phyloP scores from a whole-genome alignment of 2,888 invertebrate species.

The Eurytoma californica region DNA sequence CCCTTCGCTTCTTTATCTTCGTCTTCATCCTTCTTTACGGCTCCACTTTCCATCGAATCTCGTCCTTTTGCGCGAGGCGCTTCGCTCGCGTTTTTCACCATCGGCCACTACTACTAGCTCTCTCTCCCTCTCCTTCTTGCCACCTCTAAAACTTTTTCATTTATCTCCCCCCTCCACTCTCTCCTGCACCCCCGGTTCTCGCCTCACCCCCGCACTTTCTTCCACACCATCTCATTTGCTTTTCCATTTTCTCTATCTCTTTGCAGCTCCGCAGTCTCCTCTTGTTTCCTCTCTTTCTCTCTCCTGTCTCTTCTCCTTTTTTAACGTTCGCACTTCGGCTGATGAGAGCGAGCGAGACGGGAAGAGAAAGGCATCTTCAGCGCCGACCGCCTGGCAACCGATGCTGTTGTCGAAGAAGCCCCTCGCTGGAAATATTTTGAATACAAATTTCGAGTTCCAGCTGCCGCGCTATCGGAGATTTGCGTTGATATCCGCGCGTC shows the following conservation, averaged over 20 bases:
- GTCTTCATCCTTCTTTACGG: conserved; percentile 53
- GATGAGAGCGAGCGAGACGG: conserved; percentile 38
- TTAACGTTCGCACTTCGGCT: conserved; percentile 11
- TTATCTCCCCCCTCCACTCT: conserved; percentile 37
- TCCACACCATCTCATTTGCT: conserved; percentile 56
- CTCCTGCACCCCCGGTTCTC: neutral
- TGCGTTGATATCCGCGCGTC: no score
- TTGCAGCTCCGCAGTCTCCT: conserved; percentile 30
- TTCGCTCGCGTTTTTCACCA: conserved; percentile 42
- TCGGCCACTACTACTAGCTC: conserved; percentile 14
- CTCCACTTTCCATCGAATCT: conserved; percentile 52
- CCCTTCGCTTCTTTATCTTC: conserved; percentile 45
- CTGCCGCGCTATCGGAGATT: neutral
- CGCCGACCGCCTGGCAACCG: conserved; percentile 31
- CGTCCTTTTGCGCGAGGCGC: conserved; percentile 5
- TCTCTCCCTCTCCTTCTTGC: neutral
- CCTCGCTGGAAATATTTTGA: conserved; percentile 18
- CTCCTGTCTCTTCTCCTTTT: conserved; percentile 13
- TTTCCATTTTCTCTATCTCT: conserved; percentile 56
- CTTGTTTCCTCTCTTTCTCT: neutral
- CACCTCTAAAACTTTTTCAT: conserved; percentile 54
- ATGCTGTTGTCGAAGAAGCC: conserved; percentile 9
- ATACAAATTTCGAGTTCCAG: conserved; percentile 1
- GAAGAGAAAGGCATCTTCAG: neutral
- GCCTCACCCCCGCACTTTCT: conserved; percentile 35